Base-by-base conservation (phyloP, 2,797 vertebrate genomes). In the Varecia variegata region DNA sequence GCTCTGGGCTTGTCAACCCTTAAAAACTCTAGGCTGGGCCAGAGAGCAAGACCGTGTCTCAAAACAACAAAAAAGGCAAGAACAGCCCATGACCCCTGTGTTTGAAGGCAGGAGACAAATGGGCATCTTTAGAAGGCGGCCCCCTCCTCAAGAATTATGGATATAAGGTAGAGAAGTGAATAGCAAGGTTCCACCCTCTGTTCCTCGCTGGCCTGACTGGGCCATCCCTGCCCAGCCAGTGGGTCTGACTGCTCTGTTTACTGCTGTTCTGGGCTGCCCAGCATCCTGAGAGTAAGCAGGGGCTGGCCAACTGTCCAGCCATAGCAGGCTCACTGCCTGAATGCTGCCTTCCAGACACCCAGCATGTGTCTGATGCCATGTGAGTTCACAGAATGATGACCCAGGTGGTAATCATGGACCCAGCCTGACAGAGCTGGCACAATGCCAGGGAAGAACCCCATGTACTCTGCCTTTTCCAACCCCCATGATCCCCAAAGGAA, bases 391-490 rank as follows among this genome's bases (percentile, higher is more conserved):
- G 43, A 38, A 40, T 0, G 0, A 67, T 3, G 47, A 18, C 3
- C 54, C 32, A 62, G 13, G 30, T 43, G 30, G 35, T 9, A 21
- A n/a, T 4, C 47, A 32, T 0, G 0, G 50, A n/a, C 25, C 35
- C 14, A 54, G 18, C 58, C 32, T 40, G 1, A 3, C 0, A 0
- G 79, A 52, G 89, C 70, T 9, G 0, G 0, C 25, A 5, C 25
- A 32, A 25, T 20, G 35, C 0, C 1, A 6, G 70, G 40, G 10
- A 27, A 23, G 13, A 54, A 9, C 20, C 23, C n/a, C 1, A 4
- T 0, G 5, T 0, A 30, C n/a, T 27, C 58, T 10, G 11, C 18
- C 38, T 35, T 83, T 30, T 13, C 15, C 52, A 9, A 52, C 6
- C 18, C 38, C 40, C 30, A 2, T 2, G 2, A 50, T 35, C 17